Base-by-base conservation (phyloP, 2,113 vertebrate genomes). In the Mormyrus lacerda region DNA sequence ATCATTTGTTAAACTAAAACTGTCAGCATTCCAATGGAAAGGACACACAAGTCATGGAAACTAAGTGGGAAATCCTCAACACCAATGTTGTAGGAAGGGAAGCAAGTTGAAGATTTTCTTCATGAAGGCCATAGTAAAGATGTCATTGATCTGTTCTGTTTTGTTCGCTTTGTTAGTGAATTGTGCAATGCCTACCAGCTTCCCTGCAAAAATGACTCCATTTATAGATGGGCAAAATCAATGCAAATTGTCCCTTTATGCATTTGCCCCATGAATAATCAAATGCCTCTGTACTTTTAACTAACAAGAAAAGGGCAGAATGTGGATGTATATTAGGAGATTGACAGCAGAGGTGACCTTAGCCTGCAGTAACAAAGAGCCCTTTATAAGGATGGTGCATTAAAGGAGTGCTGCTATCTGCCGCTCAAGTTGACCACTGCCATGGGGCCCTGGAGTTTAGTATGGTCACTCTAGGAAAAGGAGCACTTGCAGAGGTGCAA, bases 191-290 rank as follows among this genome's bases (percentile, higher is more conserved):
- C 93, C 91, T 88, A 94, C 90, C 90, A 65, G 90, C 91, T 93
- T 53, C 85, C 91, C 84, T n/a, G 27, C 21, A 53, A 94, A 94
- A 96, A 94, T 91, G 47, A 92, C 92, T 93, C 82, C 94, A 92
- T 95, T 96, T 96, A 94, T 95, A 53, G 88, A 87, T 51, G 90
- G 91, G 92, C 90, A 91, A 96, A 96, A 96, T 96, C 94, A 93
- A 96, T 96, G 95, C 95, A 96, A 96, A 96, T 96, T 90, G 94
- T 95, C 94, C 95, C 94, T 96, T 96, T 96, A 94, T 96, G 91
- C 93, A 91, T 95, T 95, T 95, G 27, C 92, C 91, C 92, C 94
- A 94, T 96, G 96, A 95, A 95, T 95, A 95, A 95, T 94, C 94
- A 85, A 93, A 91, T 90, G 91, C 90, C 93, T 94, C 93, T 92